Percentiles rank a stretch among this genome's conserved stretches.
Conservation (phyloP, 1,140 invertebrate species). For the Agrypnia vestita region DNA sequence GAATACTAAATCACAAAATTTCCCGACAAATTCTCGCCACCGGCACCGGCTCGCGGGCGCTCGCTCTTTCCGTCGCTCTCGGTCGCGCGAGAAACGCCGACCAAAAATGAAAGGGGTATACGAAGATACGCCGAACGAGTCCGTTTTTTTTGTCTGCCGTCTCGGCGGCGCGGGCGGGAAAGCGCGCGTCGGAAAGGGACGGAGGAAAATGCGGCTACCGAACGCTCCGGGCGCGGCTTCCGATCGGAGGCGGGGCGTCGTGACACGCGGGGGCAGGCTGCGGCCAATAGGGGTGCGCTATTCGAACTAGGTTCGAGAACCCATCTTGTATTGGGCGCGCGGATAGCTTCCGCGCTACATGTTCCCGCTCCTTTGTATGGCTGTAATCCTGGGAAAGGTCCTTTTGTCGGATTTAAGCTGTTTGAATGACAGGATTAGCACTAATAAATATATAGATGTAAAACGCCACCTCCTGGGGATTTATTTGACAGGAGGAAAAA, state of each 20-base stretch:
- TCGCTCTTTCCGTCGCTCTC: not conserved
- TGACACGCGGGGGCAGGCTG: constrained; percentile 22
- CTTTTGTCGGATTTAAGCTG: not conserved
- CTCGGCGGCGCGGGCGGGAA: constrained; percentile 29
- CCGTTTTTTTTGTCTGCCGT: constrained; percentile 40
- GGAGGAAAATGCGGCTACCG: constrained; percentile 43
- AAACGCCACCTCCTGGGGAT: no score
- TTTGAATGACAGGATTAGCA: not conserved
- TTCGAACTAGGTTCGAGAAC: constrained; percentile 33
- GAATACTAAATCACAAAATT: constrained; percentile 29
- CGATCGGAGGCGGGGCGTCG: constrained; percentile 58
- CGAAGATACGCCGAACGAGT: constrained; percentile 12
- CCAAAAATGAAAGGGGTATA: constrained; percentile 20
- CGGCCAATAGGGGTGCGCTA: constrained; percentile 63
- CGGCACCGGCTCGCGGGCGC: not conserved
- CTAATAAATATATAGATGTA: not conserved
- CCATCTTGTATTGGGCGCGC: constrained; percentile 66
- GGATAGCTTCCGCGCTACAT: constrained; percentile 63
- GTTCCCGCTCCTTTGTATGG: constrained; percentile 9
- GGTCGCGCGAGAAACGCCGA: not conserved
- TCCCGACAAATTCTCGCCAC: constrained; percentile 17
- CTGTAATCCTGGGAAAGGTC: not conserved
- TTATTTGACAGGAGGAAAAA: no score
- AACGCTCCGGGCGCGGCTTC: constrained; percentile 44
- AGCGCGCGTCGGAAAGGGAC: constrained; percentile 33